A percentile compares a stretch with the other conserved stretches of the same genome.
phyloP scores from a whole-genome alignment of 35 echinoderm and acorn worm genomes.

The Heliocidaris tuberculata region DNA sequence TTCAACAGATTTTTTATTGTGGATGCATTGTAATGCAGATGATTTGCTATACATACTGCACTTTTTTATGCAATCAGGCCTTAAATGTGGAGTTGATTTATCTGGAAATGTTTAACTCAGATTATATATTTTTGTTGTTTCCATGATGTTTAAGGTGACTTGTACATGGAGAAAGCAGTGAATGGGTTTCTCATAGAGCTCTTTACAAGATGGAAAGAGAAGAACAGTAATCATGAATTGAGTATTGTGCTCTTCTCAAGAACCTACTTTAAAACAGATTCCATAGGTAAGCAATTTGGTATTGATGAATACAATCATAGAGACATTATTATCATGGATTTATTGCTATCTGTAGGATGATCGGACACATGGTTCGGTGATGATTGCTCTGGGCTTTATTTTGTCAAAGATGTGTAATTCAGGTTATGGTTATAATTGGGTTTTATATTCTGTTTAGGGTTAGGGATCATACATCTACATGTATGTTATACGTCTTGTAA shows the following conservation, averaged over 20 bases:
- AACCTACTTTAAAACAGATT: conserved; percentile 71
- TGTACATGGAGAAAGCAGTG: conserved; percentile 93
- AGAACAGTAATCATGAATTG: conserved; percentile 83
- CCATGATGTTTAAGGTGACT: conserved; percentile 69
- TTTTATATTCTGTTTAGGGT: too few species aligned
- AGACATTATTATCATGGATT: background rate
- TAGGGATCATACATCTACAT: too few species aligned
- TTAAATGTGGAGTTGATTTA: too few species aligned
- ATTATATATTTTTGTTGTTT: background rate
- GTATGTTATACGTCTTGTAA: too few species aligned
- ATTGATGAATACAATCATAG: background rate
- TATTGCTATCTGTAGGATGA: background rate
- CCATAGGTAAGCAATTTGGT: conserved; percentile 60
- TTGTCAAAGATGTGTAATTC: background rate
- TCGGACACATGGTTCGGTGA: background rate
- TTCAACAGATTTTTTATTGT: too few species aligned
- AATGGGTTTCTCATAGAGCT: conserved; percentile 90
- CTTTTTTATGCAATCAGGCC: too few species aligned
- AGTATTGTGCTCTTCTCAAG: conserved; percentile 93
- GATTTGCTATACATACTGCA: too few species aligned
- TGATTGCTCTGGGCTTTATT: background rate
- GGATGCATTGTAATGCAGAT: too few species aligned
- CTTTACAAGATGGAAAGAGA: conserved; percentile 85
- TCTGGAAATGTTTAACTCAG: too few species aligned
- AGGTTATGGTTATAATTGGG: background rate